Evolutionary conservation across 2,888 invertebrate species (phyloP).

Genomic region (Cremastinae sp.): DNA sequence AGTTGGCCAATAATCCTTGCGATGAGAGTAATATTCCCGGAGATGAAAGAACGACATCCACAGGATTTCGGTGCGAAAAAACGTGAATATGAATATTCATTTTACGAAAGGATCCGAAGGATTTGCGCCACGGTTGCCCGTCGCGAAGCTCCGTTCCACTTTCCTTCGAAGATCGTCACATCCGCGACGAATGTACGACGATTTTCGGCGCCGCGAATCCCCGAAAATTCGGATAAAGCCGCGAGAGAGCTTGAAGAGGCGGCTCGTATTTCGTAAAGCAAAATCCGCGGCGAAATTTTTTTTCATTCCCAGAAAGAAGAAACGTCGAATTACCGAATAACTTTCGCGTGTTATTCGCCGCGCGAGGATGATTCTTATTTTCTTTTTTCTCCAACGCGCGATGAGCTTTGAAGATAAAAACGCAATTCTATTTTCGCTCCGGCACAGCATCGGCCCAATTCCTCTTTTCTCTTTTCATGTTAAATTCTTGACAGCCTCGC

Average conservation of each 20-base stretch:
- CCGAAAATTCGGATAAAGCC: constrained; percentile 52
- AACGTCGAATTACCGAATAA: constrained; percentile 23
- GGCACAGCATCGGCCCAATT: constrained; percentile 15
- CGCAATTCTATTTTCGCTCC: constrained; percentile 45
- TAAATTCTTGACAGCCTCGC: constrained; percentile 24
- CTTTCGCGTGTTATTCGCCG: constrained; percentile 48
- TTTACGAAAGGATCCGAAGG: constrained; percentile 27
- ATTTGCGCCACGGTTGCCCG: constrained; percentile 22
- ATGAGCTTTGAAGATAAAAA: constrained; percentile 24
- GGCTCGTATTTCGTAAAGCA: no score
- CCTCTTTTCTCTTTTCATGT: constrained; percentile 16
- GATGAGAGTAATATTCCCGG: constrained; percentile 19
- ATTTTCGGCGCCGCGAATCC: neutral
- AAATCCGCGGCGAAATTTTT: no score
- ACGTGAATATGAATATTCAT: constrained; percentile 50
- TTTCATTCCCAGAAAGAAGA: neutral
- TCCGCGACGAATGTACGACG: constrained; percentile 29
- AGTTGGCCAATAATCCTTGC: constrained; percentile 5
- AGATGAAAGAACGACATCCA: neutral
- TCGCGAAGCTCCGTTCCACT: constrained; percentile 42
- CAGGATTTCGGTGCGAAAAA: constrained; percentile 27
- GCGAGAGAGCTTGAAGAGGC: no score
- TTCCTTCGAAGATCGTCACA: constrained; percentile 55
- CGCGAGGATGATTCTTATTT: constrained; percentile 13
- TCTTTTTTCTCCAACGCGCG: neutral